Conservation (phyloP, 2,113 vertebrate species). For the Potamarius usumacintae region DNA sequence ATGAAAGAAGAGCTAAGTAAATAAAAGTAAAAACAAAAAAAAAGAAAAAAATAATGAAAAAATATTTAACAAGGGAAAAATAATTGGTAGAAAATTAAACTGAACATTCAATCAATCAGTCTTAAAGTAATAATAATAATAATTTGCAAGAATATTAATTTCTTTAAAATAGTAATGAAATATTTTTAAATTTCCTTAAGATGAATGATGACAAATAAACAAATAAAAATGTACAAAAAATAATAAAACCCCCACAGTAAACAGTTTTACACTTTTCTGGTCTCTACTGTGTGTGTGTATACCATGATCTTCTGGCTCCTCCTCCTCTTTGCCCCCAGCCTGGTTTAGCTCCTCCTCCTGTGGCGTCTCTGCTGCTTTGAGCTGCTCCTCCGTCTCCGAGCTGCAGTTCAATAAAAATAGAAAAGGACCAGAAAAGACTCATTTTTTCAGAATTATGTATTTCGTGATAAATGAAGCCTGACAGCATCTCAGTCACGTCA, state of each 20-base stretch:
- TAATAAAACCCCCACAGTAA: background rate
- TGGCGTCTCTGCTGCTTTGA: background rate
- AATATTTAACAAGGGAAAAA: too few species aligned
- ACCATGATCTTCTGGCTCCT: constrained; percentile 37
- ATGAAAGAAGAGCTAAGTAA: too few species aligned
- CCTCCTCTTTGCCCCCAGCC: constrained; percentile 53
- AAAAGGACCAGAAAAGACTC: background rate
- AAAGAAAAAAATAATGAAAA: too few species aligned
- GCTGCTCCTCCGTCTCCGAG: constrained; percentile 37
- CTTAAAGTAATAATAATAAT: too few species aligned
- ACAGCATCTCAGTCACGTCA: background rate
- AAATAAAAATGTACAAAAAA: background rate
- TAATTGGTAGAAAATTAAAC: too few species aligned
- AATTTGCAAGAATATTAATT: too few species aligned
- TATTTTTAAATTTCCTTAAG: too few species aligned
- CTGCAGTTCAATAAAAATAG: constrained; percentile 17
- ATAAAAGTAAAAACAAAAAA: too few species aligned
- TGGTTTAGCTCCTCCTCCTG: constrained; percentile 35
- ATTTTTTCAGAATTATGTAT: background rate
- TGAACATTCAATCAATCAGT: too few species aligned
- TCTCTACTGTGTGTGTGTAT: background rate
- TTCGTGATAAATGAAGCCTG: background rate
- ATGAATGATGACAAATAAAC: background rate
- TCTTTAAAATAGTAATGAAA: too few species aligned
- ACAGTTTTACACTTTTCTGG: background rate